Evolutionary conservation across 2,113 vertebrate genomes (phyloP).

Genomic region (Meles meles): DNA sequence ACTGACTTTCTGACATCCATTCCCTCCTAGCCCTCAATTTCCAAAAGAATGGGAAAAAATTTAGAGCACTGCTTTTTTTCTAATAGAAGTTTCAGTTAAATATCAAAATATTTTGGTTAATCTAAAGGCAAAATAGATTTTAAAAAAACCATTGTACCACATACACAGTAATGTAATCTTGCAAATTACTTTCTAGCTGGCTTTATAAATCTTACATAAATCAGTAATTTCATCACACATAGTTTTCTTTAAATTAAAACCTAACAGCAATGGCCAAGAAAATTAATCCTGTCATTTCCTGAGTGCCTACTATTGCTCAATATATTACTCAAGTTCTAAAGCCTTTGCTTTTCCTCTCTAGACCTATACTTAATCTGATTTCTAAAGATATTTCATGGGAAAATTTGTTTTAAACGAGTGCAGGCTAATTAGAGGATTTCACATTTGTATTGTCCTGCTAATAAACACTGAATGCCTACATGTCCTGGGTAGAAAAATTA

Average conservation of each 20-base stretch:
- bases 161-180: background rate
- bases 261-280: background rate
- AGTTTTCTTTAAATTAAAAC: background rate
- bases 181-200: background rate
- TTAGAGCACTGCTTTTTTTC: background rate
- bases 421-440: background rate
- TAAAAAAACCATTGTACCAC: background rate
- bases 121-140: background rate
- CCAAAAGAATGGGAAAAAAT: background rate
- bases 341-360: background rate
- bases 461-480: background rate
- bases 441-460: background rate
- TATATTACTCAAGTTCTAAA: background rate
- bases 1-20: background rate
- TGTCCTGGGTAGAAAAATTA: background rate
- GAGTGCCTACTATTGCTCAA: background rate
- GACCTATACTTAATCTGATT: background rate
- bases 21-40: background rate
- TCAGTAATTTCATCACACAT: background rate
- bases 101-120: background rate
- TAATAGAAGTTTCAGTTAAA: background rate
- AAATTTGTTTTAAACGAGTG: background rate
- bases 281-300: background rate
- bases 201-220: background rate
- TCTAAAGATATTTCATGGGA: conserved; percentile 9